Evolutionary conservation across 1,140 invertebrate genomes (phyloP).

Genomic region (Apis dorsata): DNA sequence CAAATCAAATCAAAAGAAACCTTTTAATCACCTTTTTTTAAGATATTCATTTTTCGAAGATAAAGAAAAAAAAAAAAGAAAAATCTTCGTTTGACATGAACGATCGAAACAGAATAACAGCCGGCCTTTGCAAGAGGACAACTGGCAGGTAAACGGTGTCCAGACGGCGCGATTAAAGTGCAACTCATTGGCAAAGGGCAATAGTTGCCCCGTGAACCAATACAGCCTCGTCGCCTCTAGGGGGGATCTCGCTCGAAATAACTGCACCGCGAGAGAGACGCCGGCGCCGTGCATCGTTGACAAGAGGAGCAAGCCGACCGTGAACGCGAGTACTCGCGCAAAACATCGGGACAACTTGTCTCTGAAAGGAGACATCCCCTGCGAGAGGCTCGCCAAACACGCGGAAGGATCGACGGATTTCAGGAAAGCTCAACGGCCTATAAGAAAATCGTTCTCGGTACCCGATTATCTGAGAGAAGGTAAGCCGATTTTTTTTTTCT

Average conservation of each 20-base stretch:
- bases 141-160: slow-evolving; percentile 53
- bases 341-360: slow-evolving; percentile 39
- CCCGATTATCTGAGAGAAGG: slow-evolving; percentile 70
- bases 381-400: slow-evolving; percentile 20
- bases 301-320: slow-evolving; percentile 47
- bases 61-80: not conserved
- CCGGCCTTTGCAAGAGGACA: slow-evolving; percentile 63
- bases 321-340: slow-evolving; percentile 48
- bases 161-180: slow-evolving; percentile 38
- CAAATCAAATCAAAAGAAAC: no score
- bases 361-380: slow-evolving; percentile 10
- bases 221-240: slow-evolving; percentile 72
- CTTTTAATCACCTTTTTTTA: no score
- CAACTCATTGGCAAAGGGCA: slow-evolving; percentile 25
- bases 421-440: slow-evolving; percentile 22
- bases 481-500: slow-evolving; percentile 27
- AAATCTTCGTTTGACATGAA: not conserved
- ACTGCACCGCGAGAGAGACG: slow-evolving; percentile 66
- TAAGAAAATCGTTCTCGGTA: slow-evolving; percentile 70
- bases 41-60: no score
- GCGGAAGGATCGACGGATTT: slow-evolving; percentile 14
- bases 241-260: slow-evolving; percentile 73
- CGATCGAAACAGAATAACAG: slow-evolving; percentile 60
- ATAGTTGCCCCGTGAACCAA: slow-evolving; percentile 61
- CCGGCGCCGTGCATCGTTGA: slow-evolving; percentile 42